Percentiles rank a stretch among this genome's conserved stretches.
Evolutionary conservation across 1,140 invertebrate genomes (phyloP).

Genomic region (Scaptomyza hsui): DNA sequence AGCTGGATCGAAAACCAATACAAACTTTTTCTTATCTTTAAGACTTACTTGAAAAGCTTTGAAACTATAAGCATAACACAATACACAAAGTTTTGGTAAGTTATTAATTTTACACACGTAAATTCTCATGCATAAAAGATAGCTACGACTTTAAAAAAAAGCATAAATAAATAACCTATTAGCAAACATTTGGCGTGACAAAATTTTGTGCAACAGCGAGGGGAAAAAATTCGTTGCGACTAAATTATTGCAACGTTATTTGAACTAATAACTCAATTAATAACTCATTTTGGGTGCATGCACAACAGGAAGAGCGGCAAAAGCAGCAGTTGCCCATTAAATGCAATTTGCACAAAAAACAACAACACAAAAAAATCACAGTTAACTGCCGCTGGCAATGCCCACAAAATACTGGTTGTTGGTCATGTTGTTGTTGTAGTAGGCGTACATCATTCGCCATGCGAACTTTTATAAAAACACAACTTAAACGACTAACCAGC

Average conservation of each 20-base stretch:
- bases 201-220: not conserved
- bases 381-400: slow-evolving; percentile 23
- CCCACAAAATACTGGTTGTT: slow-evolving; percentile 12
- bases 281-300: slow-evolving; percentile 64
- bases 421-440: slow-evolving; percentile 10
- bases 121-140: not conserved
- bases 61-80: not conserved
- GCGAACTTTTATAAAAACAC: slow-evolving; percentile 55
- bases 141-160: not conserved
- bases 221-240: not conserved
- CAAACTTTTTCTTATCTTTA: too few relatives aligned
- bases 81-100: not conserved
- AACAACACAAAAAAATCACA: slow-evolving; percentile 46
- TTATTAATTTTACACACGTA: not conserved
- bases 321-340: slow-evolving; percentile 50
- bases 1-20: too few relatives aligned
- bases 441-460: slow-evolving; percentile 52
- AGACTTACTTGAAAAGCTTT: not conserved
- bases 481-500: slow-evolving; percentile 63
- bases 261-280: slow-evolving; percentile 76
- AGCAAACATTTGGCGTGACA: not conserved
- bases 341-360: slow-evolving; percentile 46
- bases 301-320: slow-evolving; percentile 9
- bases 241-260: slow-evolving; percentile 44
- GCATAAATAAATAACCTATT: not conserved